Conservation (phyloP, 2,113 vertebrate genomes). For the Nothoprocta pentlandii region DNA sequence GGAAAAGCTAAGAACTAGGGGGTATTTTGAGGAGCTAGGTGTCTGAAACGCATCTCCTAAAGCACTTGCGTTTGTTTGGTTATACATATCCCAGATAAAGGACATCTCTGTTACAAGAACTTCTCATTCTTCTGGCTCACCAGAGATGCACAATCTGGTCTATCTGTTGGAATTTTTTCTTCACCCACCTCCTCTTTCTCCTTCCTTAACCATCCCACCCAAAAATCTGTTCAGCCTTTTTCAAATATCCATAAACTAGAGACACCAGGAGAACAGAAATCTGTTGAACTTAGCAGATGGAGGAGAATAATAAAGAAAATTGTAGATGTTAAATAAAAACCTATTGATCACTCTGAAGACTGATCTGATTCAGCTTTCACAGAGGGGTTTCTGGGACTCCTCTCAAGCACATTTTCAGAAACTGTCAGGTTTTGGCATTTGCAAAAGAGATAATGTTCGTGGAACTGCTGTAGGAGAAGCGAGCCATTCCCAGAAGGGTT, state of each 20-base stretch:
- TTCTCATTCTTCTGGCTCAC: neutral
- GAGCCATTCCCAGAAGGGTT: neutral
- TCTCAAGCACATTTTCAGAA: neutral
- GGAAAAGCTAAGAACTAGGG: neutral
- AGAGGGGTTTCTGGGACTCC: neutral
- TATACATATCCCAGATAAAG: neutral
- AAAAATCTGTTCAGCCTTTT: slow-evolving; percentile 31
- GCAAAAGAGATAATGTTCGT: neutral
- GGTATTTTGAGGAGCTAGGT: neutral
- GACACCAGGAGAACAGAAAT: neutral
- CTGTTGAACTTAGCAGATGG: neutral
- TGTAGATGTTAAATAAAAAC: neutral
- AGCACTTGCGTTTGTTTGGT: neutral
- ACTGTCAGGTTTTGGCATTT: neutral
- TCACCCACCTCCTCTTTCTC: neutral
- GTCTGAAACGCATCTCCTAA: neutral
- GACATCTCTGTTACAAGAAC: neutral
- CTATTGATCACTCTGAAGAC: neutral
- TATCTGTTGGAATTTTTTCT: neutral
- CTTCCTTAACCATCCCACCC: neutral
- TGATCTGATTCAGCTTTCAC: neutral
- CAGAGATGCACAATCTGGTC: neutral
- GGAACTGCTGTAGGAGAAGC: neutral
- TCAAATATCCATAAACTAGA: neutral
- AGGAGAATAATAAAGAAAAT: neutral